A percentile compares a stretch with the other conserved stretches of the same genome.
Evolutionary conservation across 2,113 vertebrate species (phyloP).

Genomic region (Tauraco erythrolophus): DNA sequence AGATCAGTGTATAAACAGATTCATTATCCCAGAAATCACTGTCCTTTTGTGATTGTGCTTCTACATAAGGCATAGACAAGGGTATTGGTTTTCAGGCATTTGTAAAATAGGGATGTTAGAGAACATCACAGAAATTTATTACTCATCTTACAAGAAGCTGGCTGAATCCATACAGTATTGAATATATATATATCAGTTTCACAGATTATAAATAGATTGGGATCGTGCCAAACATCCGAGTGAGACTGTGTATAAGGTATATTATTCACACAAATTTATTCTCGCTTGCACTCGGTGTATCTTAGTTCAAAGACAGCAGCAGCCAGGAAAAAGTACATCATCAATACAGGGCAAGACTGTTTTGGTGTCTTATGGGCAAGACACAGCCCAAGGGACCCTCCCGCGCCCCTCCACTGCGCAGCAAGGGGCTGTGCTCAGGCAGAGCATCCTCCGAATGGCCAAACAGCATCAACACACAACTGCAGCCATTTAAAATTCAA

Average conservation of each 20-base stretch:
- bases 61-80: background rate
- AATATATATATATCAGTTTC: conserved; percentile 10
- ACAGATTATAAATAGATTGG: background rate
- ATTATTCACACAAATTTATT: background rate
- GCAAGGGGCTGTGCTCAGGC: background rate
- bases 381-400: background rate
- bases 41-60: background rate
- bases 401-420: rapidly evolving
- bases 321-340: background rate
- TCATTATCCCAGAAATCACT: background rate
- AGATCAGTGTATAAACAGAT: background rate
- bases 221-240: background rate
- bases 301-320: background rate
- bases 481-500: background rate
- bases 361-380: background rate
- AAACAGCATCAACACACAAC: background rate
- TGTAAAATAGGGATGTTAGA: background rate
- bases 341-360: background rate
- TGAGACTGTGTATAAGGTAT: background rate
- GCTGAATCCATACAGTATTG: background rate
- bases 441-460: background rate
- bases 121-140: background rate
- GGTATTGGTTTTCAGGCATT: background rate
- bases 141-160: background rate
- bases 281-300: background rate